phyloP scores from a whole-genome alignment of 2,888 invertebrate species.

The Xestia c-nigrum region DNA sequence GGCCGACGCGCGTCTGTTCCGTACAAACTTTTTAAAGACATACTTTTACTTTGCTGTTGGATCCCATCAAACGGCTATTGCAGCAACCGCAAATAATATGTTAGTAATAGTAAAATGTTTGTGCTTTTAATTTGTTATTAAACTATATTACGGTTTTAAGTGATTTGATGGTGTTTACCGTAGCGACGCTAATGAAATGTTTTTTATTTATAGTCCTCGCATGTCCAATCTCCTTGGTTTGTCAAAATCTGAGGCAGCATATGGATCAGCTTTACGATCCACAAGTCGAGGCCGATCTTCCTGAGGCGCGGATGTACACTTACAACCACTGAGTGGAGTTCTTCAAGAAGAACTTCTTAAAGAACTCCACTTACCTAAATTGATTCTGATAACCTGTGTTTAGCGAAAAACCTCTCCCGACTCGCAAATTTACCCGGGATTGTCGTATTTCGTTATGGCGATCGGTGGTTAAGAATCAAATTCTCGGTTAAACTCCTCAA shows the following conservation, averaged over 20 bases:
- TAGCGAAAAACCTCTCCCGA: neutral
- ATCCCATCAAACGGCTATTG: too few relatives aligned
- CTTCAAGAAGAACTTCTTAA: too few relatives aligned
- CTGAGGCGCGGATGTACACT: neutral
- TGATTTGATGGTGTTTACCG: too few relatives aligned
- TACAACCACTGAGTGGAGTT: neutral
- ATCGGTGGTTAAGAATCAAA: neutral
- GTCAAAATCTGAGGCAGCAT: neutral
- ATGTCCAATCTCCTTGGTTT: neutral
- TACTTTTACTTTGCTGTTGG: too few relatives aligned
- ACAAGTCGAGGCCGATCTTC: neutral
- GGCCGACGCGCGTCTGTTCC: too few relatives aligned
- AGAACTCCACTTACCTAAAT: too few relatives aligned
- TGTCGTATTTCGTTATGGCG: neutral
- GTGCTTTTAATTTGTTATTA: too few relatives aligned
- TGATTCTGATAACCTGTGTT: neutral
- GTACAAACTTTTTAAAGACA: too few relatives aligned
- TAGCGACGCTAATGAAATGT: neutral
- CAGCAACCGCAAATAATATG: too few relatives aligned
- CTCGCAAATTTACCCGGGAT: neutral
- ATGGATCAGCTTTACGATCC: neutral
- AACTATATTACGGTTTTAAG: too few relatives aligned
- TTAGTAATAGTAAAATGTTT: too few relatives aligned
- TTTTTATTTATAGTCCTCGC: neutral
- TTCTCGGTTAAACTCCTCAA: neutral